Evolutionary conservation across 2,888 invertebrate genomes (phyloP).

Genomic region (Ormyrus nitidulus): DNA sequence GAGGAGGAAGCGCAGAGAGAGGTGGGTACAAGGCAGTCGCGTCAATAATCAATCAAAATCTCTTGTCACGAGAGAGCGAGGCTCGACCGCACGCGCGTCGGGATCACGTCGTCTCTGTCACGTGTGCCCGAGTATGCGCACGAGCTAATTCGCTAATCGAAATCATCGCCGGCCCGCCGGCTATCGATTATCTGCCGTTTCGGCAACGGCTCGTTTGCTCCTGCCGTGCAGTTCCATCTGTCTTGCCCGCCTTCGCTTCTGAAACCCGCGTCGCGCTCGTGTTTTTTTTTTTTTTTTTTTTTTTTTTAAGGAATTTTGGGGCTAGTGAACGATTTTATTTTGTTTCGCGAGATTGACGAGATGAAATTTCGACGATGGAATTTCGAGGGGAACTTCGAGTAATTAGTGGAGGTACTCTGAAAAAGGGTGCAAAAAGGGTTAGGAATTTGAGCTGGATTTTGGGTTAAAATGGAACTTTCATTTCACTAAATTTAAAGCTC

Average conservation of each 20-base stretch:
- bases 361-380: no score
- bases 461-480: no score
- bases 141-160: constrained; percentile 63
- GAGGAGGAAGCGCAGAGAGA: not conserved
- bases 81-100: constrained; percentile 15
- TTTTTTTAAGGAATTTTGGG: not conserved
- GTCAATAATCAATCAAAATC: constrained; percentile 55
- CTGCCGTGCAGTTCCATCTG: not conserved
- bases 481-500: no score
- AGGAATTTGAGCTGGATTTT: no score
- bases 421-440: no score
- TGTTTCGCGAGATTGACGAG: no score
- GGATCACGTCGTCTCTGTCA: constrained; percentile 11
- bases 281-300: constrained; percentile 3
- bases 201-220: constrained; percentile 54
- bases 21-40: not conserved
- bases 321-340: no score
- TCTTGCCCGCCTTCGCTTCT: constrained; percentile 1
- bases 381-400: no score
- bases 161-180: constrained; percentile 65
- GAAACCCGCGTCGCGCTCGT: not conserved
- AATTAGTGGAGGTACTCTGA: no score
- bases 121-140: not conserved
- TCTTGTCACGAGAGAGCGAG: constrained; percentile 32
- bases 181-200: constrained; percentile 70